Percentiles rank a stretch among this genome's conserved stretches.
Evolutionary conservation across 2,797 vertebrate genomes (phyloP).

Genomic region (Gymnocypris eckloni): DNA sequence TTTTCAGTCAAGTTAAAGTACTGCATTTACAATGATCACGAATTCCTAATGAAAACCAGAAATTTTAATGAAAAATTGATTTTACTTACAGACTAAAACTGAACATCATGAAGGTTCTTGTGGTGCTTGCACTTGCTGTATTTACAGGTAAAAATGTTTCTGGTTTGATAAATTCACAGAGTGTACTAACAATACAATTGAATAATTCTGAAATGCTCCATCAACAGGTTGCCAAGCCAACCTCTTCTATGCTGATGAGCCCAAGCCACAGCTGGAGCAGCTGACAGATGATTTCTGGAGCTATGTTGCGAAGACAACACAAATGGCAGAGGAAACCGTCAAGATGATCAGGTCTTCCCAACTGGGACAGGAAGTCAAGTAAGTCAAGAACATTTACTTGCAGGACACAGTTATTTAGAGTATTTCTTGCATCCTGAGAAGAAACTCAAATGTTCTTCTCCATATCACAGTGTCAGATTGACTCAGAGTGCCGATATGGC

Average conservation of each 20-base stretch:
- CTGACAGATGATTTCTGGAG: conserved; percentile 82
- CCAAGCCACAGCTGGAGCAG: conserved; percentile 78
- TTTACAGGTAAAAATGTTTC: conserved; percentile 48
- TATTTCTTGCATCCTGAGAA: neutral
- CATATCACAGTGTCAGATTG: conserved; percentile 50
- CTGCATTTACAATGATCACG: no score
- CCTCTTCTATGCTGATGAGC: conserved; percentile 76
- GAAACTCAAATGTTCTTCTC: neutral
- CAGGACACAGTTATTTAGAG: neutral
- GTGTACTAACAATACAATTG: neutral
- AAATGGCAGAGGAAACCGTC: conserved; percentile 78
- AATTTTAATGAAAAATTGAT: neutral
- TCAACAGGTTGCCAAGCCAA: conserved; percentile 78
- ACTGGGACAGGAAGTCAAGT: conserved; percentile 82
- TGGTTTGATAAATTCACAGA: neutral
- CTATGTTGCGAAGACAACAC: conserved; percentile 77
- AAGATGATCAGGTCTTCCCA: conserved; percentile 78
- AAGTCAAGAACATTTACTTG: conserved; percentile 55
- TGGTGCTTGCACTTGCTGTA: conserved; percentile 52
- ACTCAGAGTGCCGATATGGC: conserved; percentile 60
- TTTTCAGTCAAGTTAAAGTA: neutral
- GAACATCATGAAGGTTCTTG: conserved; percentile 50
- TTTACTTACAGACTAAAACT: conserved; percentile 23
- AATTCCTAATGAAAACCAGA: no score
- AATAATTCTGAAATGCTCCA: neutral